A percentile compares a stretch with the other conserved stretches of the same genome.
Evolutionary conservation across 2,797 vertebrate species (phyloP).

Genomic region (Eleutherodactylus coqui): DNA sequence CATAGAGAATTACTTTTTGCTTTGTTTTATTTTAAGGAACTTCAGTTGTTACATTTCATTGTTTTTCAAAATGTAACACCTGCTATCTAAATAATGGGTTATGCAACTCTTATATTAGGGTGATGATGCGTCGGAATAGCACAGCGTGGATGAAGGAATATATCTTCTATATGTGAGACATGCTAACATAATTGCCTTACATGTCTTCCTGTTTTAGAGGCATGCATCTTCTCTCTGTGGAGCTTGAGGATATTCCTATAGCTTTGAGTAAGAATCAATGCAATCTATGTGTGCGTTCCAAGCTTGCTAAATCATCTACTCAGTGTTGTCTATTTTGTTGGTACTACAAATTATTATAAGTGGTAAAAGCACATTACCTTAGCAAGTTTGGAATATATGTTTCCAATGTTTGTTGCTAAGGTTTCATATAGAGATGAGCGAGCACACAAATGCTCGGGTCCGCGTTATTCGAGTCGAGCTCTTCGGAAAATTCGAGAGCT

Average conservation of each 20-base stretch:
- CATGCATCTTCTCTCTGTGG: constrained; percentile 9
- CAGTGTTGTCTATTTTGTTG: background rate
- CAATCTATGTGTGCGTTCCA: constrained; percentile 28
- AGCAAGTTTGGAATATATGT: background rate
- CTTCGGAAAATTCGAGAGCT: no score
- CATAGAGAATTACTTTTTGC: constrained; percentile 46
- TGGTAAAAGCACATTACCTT: background rate
- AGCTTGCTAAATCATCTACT: constrained; percentile 26
- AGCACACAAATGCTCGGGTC: no score
- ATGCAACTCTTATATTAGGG: background rate
- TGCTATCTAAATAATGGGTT: background rate
- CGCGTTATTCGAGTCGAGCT: no score
- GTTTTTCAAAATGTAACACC: constrained; percentile 1
- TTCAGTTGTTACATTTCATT: constrained; percentile 3
- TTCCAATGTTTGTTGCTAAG: background rate
- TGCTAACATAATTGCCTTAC: background rate
- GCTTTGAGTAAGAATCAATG: constrained; percentile 31
- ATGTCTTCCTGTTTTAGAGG: background rate
- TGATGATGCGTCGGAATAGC: background rate
- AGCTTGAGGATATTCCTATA: constrained; percentile 11
- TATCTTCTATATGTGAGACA: background rate
- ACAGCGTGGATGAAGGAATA: background rate
- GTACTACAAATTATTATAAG: background rate
- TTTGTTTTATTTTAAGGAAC: constrained; percentile 13
- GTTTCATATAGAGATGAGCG: no score